A percentile compares a stretch with the other conserved stretches of the same genome.
Evolutionary conservation across 2,888 invertebrate species (phyloP).

Genomic region (Plebejus melissa): DNA sequence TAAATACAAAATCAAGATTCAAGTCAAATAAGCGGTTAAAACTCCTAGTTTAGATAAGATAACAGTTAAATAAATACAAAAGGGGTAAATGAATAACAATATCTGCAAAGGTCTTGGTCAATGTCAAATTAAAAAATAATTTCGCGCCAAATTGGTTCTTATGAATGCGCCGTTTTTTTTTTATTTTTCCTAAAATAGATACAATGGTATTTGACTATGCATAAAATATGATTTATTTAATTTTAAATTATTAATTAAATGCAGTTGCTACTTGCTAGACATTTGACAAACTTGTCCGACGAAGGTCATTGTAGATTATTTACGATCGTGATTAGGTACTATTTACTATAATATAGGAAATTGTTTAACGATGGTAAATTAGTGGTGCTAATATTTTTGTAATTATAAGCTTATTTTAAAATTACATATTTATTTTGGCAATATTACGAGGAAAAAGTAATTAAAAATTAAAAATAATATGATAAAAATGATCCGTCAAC

Average conservation of each 20-base stretch:
- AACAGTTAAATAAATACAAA: neutral
- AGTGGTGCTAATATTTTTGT: neutral
- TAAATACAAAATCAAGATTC: too few relatives aligned
- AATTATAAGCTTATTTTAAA: neutral
- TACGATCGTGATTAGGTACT: neutral
- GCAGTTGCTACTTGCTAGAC: constrained; percentile 3
- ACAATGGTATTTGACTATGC: neutral
- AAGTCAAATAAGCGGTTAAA: neutral
- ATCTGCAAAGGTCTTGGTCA: neutral
- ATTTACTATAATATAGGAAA: neutral
- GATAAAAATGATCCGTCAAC: too few relatives aligned
- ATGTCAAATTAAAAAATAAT: neutral
- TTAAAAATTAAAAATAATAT: too few relatives aligned
- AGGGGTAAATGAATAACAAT: neutral
- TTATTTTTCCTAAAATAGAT: neutral
- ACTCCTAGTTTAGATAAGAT: neutral
- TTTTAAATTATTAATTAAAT: constrained; percentile 1
- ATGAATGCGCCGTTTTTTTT: neutral
- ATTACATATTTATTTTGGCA: neutral
- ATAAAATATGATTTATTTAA: neutral
- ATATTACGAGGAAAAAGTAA: neutral
- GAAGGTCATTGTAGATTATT: neutral
- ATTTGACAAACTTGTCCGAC: neutral
- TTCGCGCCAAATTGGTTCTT: neutral
- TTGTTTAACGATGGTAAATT: neutral